A percentile compares a stretch with the other conserved stretches of the same genome.
Evolutionary conservation across 1,140 invertebrate species (phyloP).

Genomic region (Penaeus indicus): DNA sequence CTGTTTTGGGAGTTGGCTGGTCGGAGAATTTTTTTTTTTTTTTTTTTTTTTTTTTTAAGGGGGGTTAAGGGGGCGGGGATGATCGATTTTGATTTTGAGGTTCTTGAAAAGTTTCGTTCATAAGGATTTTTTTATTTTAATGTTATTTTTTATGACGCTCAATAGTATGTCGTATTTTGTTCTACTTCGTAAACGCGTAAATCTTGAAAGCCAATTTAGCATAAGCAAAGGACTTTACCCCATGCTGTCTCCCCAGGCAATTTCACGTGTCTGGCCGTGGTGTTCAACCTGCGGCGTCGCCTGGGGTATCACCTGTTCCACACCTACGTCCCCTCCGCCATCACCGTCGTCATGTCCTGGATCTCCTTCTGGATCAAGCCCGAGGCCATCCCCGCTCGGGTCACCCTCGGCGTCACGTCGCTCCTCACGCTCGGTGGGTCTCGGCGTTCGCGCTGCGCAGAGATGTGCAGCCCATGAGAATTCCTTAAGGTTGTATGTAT

Average conservation of each 20-base stretch:
- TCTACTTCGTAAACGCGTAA: too few relatives aligned
- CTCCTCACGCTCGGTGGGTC: slow-evolving; percentile 79
- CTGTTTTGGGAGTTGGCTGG: not conserved
- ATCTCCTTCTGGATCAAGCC: slow-evolving; percentile 95
- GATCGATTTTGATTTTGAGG: too few relatives aligned
- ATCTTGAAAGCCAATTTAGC: too few relatives aligned
- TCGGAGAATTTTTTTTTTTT: too few relatives aligned
- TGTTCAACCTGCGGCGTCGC: slow-evolving; percentile 85
- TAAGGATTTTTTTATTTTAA: too few relatives aligned
- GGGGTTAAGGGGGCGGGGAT: too few relatives aligned
- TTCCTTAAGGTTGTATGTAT: not conserved
- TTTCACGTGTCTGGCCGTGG: slow-evolving; percentile 88
- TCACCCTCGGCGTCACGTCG: slow-evolving; percentile 86
- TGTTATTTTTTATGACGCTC: too few relatives aligned
- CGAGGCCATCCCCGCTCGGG: slow-evolving; percentile 86
- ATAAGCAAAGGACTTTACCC: not conserved
- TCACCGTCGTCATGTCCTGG: slow-evolving; percentile 94
- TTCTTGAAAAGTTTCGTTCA: too few relatives aligned
- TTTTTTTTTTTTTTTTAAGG: too few relatives aligned
- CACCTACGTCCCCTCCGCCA: slow-evolving; percentile 89
- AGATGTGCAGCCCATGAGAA: too few relatives aligned
- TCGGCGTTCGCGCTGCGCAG: not conserved
- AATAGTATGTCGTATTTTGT: too few relatives aligned
- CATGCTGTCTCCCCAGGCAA: slow-evolving; percentile 75
- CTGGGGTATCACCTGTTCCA: slow-evolving; percentile 91